Evolutionary conservation across 2,888 invertebrate species (phyloP).

Genomic region (Gandaritis pyraliata): DNA sequence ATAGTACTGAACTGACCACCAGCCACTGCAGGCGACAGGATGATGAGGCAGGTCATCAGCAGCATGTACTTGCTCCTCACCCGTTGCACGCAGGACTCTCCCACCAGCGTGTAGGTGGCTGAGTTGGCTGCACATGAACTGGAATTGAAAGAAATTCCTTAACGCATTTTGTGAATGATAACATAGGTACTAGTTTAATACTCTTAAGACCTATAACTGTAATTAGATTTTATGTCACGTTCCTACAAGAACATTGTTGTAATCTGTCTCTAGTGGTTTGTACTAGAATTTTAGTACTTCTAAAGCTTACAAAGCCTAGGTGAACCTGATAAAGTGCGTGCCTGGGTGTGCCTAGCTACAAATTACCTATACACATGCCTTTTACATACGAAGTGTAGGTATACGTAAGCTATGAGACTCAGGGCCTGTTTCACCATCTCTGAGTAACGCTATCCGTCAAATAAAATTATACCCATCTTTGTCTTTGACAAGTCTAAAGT

Average conservation of each 20-base stretch:
- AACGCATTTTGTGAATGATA: too few species aligned
- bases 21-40: conserved; percentile 71
- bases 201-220: not conserved
- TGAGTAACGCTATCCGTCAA: too few species aligned
- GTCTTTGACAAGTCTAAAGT: too few species aligned
- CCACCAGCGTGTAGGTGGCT: conserved; percentile 83
- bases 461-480: too few species aligned
- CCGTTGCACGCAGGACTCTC: conserved; percentile 79
- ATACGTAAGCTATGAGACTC: too few species aligned
- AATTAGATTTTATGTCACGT: not conserved
- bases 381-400: too few species aligned
- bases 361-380: too few species aligned
- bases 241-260: conserved; percentile 1
- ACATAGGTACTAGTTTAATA: too few species aligned
- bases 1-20: conserved; percentile 61
- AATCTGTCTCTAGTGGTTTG: not conserved
- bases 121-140: conserved; percentile 82
- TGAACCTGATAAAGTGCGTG: not conserved
- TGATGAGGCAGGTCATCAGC: conserved; percentile 72
- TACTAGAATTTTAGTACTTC: not conserved
- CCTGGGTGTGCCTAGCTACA: too few species aligned
- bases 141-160: conserved; percentile 30
- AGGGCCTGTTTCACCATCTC: too few species aligned
- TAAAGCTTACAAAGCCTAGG: not conserved
- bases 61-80: conserved; percentile 76